A percentile compares a stretch with the other conserved stretches of the same genome.
Conservation (phyloP, 2,113 vertebrate species). For the Hylia prasina region DNA sequence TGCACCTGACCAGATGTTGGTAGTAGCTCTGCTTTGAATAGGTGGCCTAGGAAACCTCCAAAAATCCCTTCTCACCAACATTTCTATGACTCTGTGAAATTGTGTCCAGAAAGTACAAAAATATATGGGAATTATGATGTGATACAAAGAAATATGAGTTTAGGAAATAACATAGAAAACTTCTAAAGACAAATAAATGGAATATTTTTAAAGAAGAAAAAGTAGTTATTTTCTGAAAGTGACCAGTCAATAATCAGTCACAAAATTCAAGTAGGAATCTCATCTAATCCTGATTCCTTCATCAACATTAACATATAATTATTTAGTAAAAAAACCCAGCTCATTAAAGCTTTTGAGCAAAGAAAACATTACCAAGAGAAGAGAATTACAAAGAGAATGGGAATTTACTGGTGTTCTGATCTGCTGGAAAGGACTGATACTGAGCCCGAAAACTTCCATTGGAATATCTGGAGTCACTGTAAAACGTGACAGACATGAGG, state of each 20-base stretch:
- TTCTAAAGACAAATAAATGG: not conserved
- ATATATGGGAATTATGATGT: not conserved
- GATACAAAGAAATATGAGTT: not conserved
- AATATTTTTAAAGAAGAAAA: not conserved
- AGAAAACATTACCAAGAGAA: not conserved
- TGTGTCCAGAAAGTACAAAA: not conserved
- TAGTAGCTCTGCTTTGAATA: not conserved
- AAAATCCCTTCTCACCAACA: not conserved
- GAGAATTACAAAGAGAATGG: not conserved
- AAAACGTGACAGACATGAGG: constrained; percentile 65
- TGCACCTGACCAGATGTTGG: not conserved
- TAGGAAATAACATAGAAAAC: not conserved
- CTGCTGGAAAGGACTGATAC: constrained; percentile 28
- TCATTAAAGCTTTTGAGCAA: not conserved
- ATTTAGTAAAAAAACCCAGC: not conserved
- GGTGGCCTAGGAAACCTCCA: not conserved
- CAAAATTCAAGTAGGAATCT: not conserved
- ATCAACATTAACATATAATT: not conserved
- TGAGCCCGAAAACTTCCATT: constrained; percentile 24
- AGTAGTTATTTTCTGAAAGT: not conserved
- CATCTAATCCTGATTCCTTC: not conserved
- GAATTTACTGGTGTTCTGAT: constrained; percentile 54
- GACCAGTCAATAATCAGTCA: not conserved
- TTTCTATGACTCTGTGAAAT: not conserved
- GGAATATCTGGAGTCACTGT: constrained; percentile 3